phyloP scores from a whole-genome alignment of 2,888 invertebrate species.

The Machimus rusticus region DNA sequence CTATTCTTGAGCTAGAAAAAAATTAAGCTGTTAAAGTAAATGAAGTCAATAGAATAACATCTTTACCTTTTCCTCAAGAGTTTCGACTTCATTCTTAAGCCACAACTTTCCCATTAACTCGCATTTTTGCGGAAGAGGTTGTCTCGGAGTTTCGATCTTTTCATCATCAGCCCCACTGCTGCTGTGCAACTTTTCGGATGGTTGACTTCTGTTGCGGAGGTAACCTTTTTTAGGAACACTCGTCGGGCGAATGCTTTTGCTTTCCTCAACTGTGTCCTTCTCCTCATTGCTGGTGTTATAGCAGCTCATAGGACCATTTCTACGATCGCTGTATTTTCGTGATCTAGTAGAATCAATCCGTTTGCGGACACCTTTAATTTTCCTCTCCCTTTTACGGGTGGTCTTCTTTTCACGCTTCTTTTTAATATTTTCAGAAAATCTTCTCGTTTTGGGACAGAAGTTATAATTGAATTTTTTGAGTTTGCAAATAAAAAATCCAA shows the following conservation, averaged over 20 bases:
- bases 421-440: slow-evolving; percentile 57
- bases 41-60: not conserved
- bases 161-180: slow-evolving; percentile 49
- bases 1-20: slow-evolving; percentile 43
- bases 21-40: not conserved
- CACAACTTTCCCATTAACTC: slow-evolving; percentile 85
- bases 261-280: slow-evolving; percentile 55
- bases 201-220: slow-evolving; percentile 57
- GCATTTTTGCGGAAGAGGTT: slow-evolving; percentile 50
- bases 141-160: slow-evolving; percentile 44
- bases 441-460: slow-evolving; percentile 60
- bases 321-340: slow-evolving; percentile 1
- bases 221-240: slow-evolving; percentile 57
- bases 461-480: slow-evolving; percentile 62
- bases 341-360: not conserved
- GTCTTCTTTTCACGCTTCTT: slow-evolving; percentile 57
- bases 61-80: slow-evolving; percentile 76
- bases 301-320: slow-evolving; percentile 52
- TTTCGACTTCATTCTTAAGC: slow-evolving; percentile 86
- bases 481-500: slow-evolving; percentile 69
- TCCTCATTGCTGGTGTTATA: slow-evolving; percentile 61
- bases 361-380: slow-evolving; percentile 3
- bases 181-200: slow-evolving; percentile 53
- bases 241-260: not conserved
- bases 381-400: slow-evolving; percentile 54